Evolutionary conservation across 2,888 invertebrate species (phyloP).

Genomic region (Asteroscopus sphinx): DNA sequence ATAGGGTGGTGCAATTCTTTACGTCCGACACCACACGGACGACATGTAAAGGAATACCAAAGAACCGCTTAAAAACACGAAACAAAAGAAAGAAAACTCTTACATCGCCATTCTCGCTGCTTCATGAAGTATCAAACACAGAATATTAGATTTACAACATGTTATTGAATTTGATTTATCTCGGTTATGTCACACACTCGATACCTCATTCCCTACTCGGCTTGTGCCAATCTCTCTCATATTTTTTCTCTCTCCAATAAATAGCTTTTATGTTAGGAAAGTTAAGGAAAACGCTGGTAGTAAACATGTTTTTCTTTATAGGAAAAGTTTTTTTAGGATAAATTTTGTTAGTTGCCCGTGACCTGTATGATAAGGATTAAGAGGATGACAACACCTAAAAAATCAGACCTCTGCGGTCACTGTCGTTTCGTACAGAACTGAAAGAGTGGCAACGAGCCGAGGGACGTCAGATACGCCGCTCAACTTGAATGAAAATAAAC

Average conservation of each 20-base stretch:
- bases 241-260: constrained; percentile 30
- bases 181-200: constrained; percentile 13
- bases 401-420: no score
- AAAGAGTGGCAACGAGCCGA: no score
- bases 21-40: no score
- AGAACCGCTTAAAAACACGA: no score
- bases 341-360: constrained; percentile 26
- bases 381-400: no score
- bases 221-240: constrained; percentile 19
- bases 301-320: constrained; percentile 52
- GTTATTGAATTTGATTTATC: constrained; percentile 52
- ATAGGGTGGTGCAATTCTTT: no score
- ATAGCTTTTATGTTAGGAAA: constrained; percentile 38
- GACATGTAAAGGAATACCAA: no score
- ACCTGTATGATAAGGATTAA: constrained; percentile 15
- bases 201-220: constrained; percentile 13
- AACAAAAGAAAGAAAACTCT: no score
- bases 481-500: no score
- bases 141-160: constrained; percentile 47
- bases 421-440: no score
- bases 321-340: constrained; percentile 40
- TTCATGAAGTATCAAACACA: constrained; percentile 8
- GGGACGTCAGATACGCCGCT: no score
- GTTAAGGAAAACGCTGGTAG: constrained; percentile 39
- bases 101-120: background rate